Evolutionary conservation across 2,797 vertebrate species (phyloP).

Genomic region (Rhincodon typus): DNA sequence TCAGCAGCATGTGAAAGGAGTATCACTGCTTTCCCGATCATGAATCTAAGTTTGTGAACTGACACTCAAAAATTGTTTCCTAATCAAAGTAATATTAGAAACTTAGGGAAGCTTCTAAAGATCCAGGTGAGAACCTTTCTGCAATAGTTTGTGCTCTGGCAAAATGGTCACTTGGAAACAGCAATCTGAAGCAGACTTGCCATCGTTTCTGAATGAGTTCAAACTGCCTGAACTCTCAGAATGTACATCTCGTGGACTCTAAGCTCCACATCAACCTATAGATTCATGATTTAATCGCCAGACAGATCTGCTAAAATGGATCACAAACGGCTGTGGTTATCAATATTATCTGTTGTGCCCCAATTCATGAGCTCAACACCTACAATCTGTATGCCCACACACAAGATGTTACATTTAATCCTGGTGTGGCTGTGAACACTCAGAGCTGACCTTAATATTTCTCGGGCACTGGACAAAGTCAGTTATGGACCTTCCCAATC

Average conservation of each 20-base stretch:
- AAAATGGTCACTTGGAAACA: neutral
- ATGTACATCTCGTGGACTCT: neutral
- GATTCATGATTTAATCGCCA: neutral
- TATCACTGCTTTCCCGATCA: neutral
- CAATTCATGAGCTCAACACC: neutral
- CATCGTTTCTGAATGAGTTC: neutral
- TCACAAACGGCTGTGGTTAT: neutral
- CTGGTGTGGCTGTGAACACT: neutral
- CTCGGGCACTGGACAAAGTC: neutral
- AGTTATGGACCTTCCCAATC: neutral
- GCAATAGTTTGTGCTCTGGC: neutral
- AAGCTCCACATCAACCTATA: neutral
- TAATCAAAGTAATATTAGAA: neutral
- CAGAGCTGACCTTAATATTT: conserved; percentile 13
- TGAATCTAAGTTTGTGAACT: neutral
- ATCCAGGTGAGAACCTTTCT: neutral
- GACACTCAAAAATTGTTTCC: neutral
- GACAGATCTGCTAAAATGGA: neutral
- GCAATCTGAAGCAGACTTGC: neutral
- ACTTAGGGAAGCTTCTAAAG: neutral
- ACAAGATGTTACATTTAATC: neutral
- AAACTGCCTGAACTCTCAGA: neutral
- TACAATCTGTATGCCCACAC: neutral
- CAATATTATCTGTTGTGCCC: neutral
- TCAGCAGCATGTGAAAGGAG: neutral